Base-by-base conservation (phyloP, 1,140 invertebrate genomes). In the Agrypnia vestita region DNA sequence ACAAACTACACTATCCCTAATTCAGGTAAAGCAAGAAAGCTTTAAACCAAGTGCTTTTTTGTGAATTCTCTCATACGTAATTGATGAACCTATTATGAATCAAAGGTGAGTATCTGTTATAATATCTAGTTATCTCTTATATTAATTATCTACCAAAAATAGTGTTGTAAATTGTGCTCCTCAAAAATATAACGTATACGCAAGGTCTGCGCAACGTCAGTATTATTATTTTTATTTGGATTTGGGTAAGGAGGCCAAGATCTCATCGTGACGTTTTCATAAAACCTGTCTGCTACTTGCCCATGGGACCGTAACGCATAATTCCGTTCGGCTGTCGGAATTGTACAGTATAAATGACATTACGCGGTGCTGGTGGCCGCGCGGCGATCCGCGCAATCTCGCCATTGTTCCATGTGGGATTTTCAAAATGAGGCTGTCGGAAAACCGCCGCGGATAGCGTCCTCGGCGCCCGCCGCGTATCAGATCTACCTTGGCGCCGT, bases 171-270 rank as follows among this genome's bases (percentile, higher is more conserved):
- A 35, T 35, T 35, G 1, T 35, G 25, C 25, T 35, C 25, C 25
- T 35, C 25, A 35, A 35, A n/a, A 35, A 35, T 35, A 67, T 25
- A 61, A 56, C 15, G 46, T 46, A 72, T 51, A 67, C 56, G 67
- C 80, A 78, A 81, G 76, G 80, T 81, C 80, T 59, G 69, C 49
- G 17, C 64, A 25, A 59, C 43, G 73, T 56, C 25, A 47, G 80
- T 79, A 75, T 82, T 80, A 43, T 25, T 82, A 46, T 47, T 71
- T 80, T 82, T 69, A 73, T 76, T 80, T 79, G 76, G 82, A 83
- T 83, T 83, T 80, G 76, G 82, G 82, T 83, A 83, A 83, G 49
- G 82, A 79, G 82, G 82, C 82, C 82, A 83, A 83, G 82, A 83
- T 83, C 82, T 83, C 79, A 47, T 79, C 61, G 82, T 83, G 82